These are phyloP conservation scores for Torymus tubicola DNA, from an alignment of 2,888 invertebrate genomes.

Conservation along the genomic window DNA sequence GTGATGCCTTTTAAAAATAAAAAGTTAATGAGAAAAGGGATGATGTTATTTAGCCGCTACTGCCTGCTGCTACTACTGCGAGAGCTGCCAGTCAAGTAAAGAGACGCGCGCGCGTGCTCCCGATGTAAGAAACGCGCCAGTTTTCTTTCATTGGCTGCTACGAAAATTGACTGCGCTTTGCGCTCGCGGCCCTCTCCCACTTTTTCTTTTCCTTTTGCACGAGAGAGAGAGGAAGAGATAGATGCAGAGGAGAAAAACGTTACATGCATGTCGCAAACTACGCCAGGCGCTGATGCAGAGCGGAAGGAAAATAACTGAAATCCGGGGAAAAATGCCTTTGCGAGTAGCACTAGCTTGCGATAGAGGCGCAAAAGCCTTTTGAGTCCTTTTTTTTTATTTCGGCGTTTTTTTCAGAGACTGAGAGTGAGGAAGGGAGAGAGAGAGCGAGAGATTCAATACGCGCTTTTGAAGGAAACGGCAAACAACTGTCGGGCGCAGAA, in stretches of 20 bases:
- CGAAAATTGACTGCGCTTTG: slow-evolving; percentile 65
- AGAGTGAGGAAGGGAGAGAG: too few species aligned
- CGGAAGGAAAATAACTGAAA: slow-evolving; percentile 34
- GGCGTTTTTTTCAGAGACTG: slow-evolving; percentile 7
- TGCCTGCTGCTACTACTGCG: slow-evolving; percentile 50
- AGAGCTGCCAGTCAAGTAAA: slow-evolving; percentile 60
- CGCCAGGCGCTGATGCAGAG: background rate
- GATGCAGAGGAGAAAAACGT: slow-evolving; percentile 49
- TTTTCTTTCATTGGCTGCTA: slow-evolving; percentile 61
- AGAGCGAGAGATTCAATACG: slow-evolving; percentile 37
- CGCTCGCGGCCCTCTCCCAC: background rate
- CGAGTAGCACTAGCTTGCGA: background rate
- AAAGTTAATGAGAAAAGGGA: slow-evolving; percentile 75
- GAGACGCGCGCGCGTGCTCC: slow-evolving; percentile 55
- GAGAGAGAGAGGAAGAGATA: slow-evolving; percentile 3
- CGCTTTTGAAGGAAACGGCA: slow-evolving; percentile 41
- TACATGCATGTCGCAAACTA: slow-evolving; percentile 52
- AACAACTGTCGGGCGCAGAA: slow-evolving; percentile 46
- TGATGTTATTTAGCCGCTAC: slow-evolving; percentile 66
- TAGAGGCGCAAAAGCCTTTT: slow-evolving; percentile 44
- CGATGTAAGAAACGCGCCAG: slow-evolving; percentile 43
- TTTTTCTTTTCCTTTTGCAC: background rate
- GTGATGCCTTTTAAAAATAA: slow-evolving; percentile 72
- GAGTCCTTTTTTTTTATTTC: background rate
- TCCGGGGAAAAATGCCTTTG: slow-evolving; percentile 49